Base-by-base conservation (phyloP, 1,140 invertebrate genomes). In the Cardiocondyla obscurior region DNA sequence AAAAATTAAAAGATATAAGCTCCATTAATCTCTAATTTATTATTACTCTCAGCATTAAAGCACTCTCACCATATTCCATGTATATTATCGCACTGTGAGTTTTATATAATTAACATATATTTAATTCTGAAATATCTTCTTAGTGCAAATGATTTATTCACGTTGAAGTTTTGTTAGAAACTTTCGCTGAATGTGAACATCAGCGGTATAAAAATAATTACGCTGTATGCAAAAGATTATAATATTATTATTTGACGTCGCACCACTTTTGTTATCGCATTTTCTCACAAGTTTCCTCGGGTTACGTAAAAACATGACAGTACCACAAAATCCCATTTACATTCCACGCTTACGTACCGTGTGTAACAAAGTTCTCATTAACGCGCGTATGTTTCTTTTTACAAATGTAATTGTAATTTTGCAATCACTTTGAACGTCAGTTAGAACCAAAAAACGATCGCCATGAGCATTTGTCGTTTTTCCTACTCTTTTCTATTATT, bases 1-100 rank as follows among this genome's bases (percentile, higher is more conserved):
- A n/a, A n/a, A n/a, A n/a, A n/a, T n/a, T n/a, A n/a, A n/a, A 3
- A 12, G 28, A 51, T 22, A 33, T 1, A 36, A 14, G 19, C 0
- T 28, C 5, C 5, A 22, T 25, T 8, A 14, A 0, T 70, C 1
- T 10, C 12, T 16, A 3, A 0, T 25, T 69, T 16, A 49, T 65
- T 16, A 42, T 62, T 64, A 46, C 53, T 53, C n/a, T n/a, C n/a
- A n/a, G n/a, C n/a, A 25, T 72, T 16, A 55, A 55, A 53, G n/a
- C n/a, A n/a, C n/a, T n/a, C n/a, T n/a, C n/a, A 2, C 1, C 7
- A 0, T 7, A 1, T 25, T 39, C 22, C 16, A n/a, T n/a, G n/a
- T 55, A 55, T 0, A 72, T 72, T 70, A 30, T 36, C 19, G 14
- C 8, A 44, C 2, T 16, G 8, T 14, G 22, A 51, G 19, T 19